phyloP scores from a whole-genome alignment of 2,113 vertebrate genomes.

The Clarias macrocephalus region DNA sequence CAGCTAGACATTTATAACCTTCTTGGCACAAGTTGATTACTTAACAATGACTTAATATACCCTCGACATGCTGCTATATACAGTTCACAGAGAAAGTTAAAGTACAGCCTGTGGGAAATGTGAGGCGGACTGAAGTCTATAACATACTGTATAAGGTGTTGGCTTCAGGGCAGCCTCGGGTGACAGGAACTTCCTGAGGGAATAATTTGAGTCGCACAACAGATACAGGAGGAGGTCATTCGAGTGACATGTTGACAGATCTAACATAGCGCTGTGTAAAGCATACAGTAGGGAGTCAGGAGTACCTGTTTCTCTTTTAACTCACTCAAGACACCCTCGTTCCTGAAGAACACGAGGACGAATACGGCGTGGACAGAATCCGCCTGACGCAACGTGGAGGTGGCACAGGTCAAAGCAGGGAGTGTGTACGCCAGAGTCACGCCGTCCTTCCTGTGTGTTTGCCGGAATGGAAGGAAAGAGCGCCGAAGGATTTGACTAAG shows the following conservation, averaged over 20 bases:
- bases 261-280: background rate
- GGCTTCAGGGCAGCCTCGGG: background rate
- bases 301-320: no score
- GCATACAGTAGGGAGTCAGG: background rate
- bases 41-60: background rate
- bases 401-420: slow-evolving; percentile 59
- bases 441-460: slow-evolving; percentile 88
- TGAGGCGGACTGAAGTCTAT: background rate
- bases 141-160: background rate
- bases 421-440: slow-evolving; percentile 78
- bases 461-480: slow-evolving; percentile 80
- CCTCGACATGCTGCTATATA: background rate
- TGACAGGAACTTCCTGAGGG: slow-evolving; percentile 36
- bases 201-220: slow-evolving; percentile 4
- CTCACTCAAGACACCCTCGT: slow-evolving; percentile 80
- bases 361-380: slow-evolving; percentile 82
- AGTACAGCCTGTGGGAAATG: background rate
- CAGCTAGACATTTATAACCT: background rate
- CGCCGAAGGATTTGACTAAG: slow-evolving; percentile 82
- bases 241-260: background rate
- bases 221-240: slow-evolving; percentile 6
- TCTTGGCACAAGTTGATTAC: background rate
- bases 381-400: slow-evolving; percentile 72
- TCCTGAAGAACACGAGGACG: slow-evolving; percentile 90
- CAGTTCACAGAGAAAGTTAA: background rate